These are phyloP conservation scores for Agrotis ipsilon DNA, from an alignment of 2,888 invertebrate species.

Conservation along the genomic window DNA sequence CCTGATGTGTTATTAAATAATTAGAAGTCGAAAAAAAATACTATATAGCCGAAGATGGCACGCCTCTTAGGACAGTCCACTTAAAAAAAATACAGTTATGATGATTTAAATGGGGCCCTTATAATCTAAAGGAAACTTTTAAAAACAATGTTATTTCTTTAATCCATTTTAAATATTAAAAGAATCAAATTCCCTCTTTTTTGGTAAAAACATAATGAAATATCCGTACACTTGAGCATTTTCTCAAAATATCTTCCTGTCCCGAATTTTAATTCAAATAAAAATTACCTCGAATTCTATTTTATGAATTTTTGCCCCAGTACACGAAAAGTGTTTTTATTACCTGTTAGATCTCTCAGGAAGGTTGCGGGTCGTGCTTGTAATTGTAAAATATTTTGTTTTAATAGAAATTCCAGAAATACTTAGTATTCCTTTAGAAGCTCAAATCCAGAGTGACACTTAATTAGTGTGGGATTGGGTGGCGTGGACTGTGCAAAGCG, in stretches of 20 bases:
- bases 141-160: slow-evolving; percentile 2
- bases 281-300: slow-evolving; percentile 16
- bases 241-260: slow-evolving; percentile 13
- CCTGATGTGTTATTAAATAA: too few species aligned
- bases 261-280: slow-evolving; percentile 15
- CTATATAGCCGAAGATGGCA: too few species aligned
- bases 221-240: not conserved
- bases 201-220: slow-evolving; percentile 16
- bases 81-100: too few species aligned
- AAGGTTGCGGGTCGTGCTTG: slow-evolving; percentile 10
- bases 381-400: slow-evolving; percentile 39
- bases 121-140: not conserved
- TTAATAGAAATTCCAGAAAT: slow-evolving; percentile 51
- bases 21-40: too few species aligned
- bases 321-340: slow-evolving; percentile 22
- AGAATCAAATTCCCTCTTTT: slow-evolving; percentile 3
- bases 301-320: slow-evolving; percentile 6
- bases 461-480: slow-evolving; percentile 60
- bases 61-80: too few species aligned
- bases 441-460: slow-evolving; percentile 64
- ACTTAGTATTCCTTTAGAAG: slow-evolving; percentile 37
- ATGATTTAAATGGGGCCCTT: too few species aligned
- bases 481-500: slow-evolving; percentile 17
- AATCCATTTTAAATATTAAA: slow-evolving; percentile 23
- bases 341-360: slow-evolving; percentile 5